phyloP scores from a whole-genome alignment of 2,888 invertebrate genomes.

The Aspidapion aeneum region DNA sequence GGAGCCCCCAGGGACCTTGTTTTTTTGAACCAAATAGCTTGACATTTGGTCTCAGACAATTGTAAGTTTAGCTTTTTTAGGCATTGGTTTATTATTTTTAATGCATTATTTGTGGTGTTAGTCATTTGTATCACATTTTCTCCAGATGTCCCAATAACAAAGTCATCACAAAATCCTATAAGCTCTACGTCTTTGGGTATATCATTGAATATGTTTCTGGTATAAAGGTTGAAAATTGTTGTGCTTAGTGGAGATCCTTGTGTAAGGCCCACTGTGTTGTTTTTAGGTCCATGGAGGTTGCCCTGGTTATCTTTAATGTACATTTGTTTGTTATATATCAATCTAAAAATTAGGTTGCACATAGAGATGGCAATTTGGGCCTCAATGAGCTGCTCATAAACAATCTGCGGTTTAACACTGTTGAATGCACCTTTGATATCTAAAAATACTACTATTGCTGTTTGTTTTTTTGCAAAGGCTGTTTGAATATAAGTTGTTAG shows the following conservation, averaged over 20 bases:
- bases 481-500: not conserved
- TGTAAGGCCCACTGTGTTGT: not conserved
- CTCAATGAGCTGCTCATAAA: conserved; percentile 3
- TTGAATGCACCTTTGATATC: not conserved
- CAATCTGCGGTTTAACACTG: not conserved
- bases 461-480: not conserved
- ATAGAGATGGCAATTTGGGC: not conserved
- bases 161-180: not conserved
- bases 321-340: not conserved
- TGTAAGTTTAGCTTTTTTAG: not conserved
- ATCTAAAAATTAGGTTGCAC: not conserved
- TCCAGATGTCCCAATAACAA: not conserved
- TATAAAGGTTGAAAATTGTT: not conserved
- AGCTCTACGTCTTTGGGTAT: not conserved
- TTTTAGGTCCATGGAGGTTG: not conserved
- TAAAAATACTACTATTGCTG: not conserved
- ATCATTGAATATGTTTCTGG: not conserved
- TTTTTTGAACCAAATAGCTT: not conserved
- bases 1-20: not conserved
- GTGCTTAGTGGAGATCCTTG: not conserved
- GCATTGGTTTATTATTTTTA: not conserved
- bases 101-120: too few relatives aligned
- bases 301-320: too few relatives aligned
- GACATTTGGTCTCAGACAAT: not conserved
- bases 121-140: not conserved